Base-by-base conservation (phyloP, 2,113 vertebrate species). In the Rhipidura dahli region DNA sequence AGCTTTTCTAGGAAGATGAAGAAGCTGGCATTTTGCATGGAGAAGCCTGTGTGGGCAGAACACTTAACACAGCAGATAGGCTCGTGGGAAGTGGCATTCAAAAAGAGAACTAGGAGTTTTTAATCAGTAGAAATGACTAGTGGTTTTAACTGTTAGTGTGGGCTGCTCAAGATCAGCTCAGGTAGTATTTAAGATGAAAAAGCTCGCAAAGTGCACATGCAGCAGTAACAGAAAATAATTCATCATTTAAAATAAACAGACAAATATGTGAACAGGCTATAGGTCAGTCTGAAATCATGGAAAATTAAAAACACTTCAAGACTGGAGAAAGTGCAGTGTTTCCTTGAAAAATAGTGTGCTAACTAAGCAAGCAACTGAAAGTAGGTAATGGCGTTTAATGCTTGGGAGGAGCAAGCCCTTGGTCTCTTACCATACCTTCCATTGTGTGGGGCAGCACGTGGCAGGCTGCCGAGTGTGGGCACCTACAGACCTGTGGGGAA, bases 31-130 rank as follows among this genome's bases (percentile, higher is more conserved):
- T 96, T 94, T 95, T 86, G 44, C 49, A 26, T 60, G 47, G 60
- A 83, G 92, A 94, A 95, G 33, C 72, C 68, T 95, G 83, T 77
- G 90, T 96, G 83, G 96, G 92, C 79, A 94, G 90, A 93, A 78
- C 54, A 73, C 83, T 94, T 93, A 95, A 60, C 95, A 86, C 83
- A 83, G 59, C 94, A 96, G 95, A 96, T 21, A 96, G 64, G 96
- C 86, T 81, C 66, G 93, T 94, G 89, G 95, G 96, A 95, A 93
- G 96, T 94, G 92, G 76, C 91, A 96, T 95, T 96, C 59, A 88
- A 70, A 75, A 79, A 72, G 28, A 80, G 95, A 91, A 90, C 90
- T 91, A 33, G 44, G 65, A 96, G 79, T 59, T 86, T 95, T 83
- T 96, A 92, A 83, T 91, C 85, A 92, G 85, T 86, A 66, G 47